These are phyloP conservation scores for Diadumene lineata DNA, from an alignment of 92 coral and sea anemone species.

Conservation along the genomic window DNA sequence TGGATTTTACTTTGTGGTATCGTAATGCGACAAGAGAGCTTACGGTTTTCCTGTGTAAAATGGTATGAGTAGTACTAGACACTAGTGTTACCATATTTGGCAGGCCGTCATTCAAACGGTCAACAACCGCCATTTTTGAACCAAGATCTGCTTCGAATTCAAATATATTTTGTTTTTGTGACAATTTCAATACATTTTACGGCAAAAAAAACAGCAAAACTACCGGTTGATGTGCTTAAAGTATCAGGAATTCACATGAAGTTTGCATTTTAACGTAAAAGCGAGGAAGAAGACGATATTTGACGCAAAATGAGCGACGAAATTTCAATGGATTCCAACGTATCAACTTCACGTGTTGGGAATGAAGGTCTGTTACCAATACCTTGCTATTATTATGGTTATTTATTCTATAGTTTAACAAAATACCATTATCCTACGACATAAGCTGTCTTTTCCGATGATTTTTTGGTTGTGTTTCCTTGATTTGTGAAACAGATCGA, in stretches of 20 bases:
- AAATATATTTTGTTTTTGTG: conserved; percentile 25
- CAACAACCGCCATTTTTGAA: conserved; percentile 98
- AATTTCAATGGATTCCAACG: conserved; percentile 48
- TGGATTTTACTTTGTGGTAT: too few species aligned
- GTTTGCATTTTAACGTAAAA: background rate
- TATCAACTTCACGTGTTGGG: conserved; percentile 36
- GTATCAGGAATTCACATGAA: background rate
- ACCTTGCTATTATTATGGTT: background rate
- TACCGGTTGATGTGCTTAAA: conserved; percentile 9
- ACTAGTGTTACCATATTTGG: conserved; percentile 49
- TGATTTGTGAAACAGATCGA: too few species aligned
- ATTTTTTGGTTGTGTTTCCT: background rate
- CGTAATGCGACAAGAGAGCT: too few species aligned
- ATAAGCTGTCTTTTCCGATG: background rate
- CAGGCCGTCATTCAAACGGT: conserved; percentile 58
- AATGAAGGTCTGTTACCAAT: conserved; percentile 15
- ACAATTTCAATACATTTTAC: conserved; percentile 2
- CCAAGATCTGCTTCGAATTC: conserved; percentile 28
- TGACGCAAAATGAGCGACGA: conserved; percentile 52
- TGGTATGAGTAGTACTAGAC: background rate
- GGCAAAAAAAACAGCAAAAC: background rate
- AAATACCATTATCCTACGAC: background rate
- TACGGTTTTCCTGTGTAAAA: background rate
- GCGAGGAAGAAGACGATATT: background rate
- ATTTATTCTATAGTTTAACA: background rate